phyloP scores from a whole-genome alignment of 53 echinoderm and acorn worm species.

The Paelopatides confundens region DNA sequence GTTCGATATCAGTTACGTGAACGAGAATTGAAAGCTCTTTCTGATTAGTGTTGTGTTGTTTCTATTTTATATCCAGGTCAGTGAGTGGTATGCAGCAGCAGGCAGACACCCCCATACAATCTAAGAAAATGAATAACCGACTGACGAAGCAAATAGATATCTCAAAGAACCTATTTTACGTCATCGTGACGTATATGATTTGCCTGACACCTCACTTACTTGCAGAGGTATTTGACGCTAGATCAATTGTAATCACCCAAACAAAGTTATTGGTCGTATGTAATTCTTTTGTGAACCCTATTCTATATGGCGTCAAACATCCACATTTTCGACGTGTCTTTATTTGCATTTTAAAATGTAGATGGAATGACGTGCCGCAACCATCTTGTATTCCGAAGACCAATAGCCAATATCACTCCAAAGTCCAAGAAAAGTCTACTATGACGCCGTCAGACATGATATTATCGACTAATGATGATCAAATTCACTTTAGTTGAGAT shows the following conservation, averaged over 20 bases:
- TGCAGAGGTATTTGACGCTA: constrained; percentile 1
- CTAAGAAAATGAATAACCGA: too few relatives aligned
- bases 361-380: constrained; percentile 34
- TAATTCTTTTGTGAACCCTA: neutral
- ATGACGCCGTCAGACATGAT: too few relatives aligned
- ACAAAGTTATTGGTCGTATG: constrained; percentile 18
- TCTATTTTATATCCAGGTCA: too few relatives aligned
- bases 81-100: too few relatives aligned
- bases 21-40: too few relatives aligned
- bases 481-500: too few relatives aligned
- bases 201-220: constrained; percentile 17
- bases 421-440: neutral
- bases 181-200: constrained; percentile 11
- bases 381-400: constrained; percentile 23
- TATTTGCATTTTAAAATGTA: neutral
- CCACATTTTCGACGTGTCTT: constrained; percentile 32
- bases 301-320: constrained; percentile 28
- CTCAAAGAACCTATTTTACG: constrained; percentile 33
- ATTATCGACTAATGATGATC: too few relatives aligned
- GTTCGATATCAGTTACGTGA: too few relatives aligned
- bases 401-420: neutral
- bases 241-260: neutral
- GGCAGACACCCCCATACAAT: too few relatives aligned
- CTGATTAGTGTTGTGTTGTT: too few relatives aligned
- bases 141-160: constrained; percentile 39